A percentile compares a stretch with the other conserved stretches of the same genome.
These are phyloP conservation scores for Oreochromis spilurus DNA, from an alignment of 2,113 vertebrate species.

Conservation along the genomic window DNA sequence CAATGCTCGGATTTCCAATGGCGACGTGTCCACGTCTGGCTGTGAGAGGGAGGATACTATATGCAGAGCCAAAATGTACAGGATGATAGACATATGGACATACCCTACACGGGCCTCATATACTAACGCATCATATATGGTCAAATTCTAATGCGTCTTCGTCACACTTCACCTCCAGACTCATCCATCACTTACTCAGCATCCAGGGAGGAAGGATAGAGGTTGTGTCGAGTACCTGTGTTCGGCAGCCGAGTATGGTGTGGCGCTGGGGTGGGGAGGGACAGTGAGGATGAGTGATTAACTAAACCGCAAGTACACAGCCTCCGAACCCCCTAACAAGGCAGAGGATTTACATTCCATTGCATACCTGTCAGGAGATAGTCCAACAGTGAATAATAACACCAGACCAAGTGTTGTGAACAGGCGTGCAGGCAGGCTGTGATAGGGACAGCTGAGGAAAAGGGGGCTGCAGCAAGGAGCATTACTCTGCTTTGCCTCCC, in stretches of 20 bases:
- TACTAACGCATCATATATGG: neutral
- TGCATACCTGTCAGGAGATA: slow-evolving; percentile 64
- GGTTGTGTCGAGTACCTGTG: neutral
- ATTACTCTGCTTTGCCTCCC: slow-evolving; percentile 13
- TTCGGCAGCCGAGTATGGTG: neutral
- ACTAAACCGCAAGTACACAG: slow-evolving; percentile 58
- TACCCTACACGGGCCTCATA: neutral
- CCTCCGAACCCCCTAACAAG: slow-evolving; percentile 62
- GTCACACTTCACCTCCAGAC: slow-evolving; percentile 22
- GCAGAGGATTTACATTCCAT: slow-evolving; percentile 62
- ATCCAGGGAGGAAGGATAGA: neutral
- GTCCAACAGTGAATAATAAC: slow-evolving; percentile 60
- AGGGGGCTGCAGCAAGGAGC: neutral
- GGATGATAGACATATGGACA: neutral
- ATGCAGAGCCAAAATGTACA: neutral
- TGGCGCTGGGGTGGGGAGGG: neutral
- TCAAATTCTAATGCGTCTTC: slow-evolving; percentile 44
- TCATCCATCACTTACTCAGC: slow-evolving; percentile 61
- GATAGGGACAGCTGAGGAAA: slow-evolving; percentile 13
- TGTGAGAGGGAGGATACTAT: slow-evolving; percentile 5
- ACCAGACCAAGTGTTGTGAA: slow-evolving; percentile 12
- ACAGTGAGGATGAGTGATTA: slow-evolving; percentile 61
- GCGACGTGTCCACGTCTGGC: neutral
- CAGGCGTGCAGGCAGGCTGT: slow-evolving; percentile 15
- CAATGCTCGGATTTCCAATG: slow-evolving; percentile 28